Evolutionary conservation across 2,888 invertebrate genomes (phyloP).

Genomic region (Oscheius sp.): DNA sequence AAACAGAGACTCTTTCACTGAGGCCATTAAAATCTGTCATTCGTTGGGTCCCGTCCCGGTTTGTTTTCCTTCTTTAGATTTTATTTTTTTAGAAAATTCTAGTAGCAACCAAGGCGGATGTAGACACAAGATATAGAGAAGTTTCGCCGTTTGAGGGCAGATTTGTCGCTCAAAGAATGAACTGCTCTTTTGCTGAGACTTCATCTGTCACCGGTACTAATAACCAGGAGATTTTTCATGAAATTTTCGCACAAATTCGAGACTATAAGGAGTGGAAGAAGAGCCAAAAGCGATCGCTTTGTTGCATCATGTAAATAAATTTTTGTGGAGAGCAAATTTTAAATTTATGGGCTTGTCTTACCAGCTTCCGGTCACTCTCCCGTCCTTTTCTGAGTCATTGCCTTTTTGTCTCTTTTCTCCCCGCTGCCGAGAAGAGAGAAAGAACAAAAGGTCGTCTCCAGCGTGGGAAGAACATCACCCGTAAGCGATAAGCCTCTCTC

Average conservation of each 20-base stretch:
- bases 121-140: slow-evolving; percentile 2
- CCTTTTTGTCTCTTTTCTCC: too few species aligned
- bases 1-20: not conserved
- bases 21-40: slow-evolving; percentile 1
- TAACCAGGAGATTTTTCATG: not conserved
- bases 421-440: too few species aligned
- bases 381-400: too few species aligned
- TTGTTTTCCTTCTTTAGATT: not conserved
- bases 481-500: too few species aligned
- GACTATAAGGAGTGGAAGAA: not conserved
- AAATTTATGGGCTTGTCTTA: too few species aligned
- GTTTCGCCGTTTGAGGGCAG: not conserved
- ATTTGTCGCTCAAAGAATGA: not conserved
- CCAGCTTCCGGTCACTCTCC: too few species aligned
- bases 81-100: not conserved
- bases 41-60: slow-evolving; percentile 10
- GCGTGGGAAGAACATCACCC: too few species aligned
- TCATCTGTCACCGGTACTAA: not conserved
- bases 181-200: slow-evolving; percentile 23
- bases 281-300: not conserved
- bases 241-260: not conserved
- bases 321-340: slow-evolving; percentile 1
- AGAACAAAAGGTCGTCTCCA: too few species aligned
- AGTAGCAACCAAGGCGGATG: slow-evolving; percentile 9
- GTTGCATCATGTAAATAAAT: slow-evolving; percentile 4